Evolutionary conservation across 2,888 invertebrate genomes (phyloP).

Genomic region (Agrotis puta): DNA sequence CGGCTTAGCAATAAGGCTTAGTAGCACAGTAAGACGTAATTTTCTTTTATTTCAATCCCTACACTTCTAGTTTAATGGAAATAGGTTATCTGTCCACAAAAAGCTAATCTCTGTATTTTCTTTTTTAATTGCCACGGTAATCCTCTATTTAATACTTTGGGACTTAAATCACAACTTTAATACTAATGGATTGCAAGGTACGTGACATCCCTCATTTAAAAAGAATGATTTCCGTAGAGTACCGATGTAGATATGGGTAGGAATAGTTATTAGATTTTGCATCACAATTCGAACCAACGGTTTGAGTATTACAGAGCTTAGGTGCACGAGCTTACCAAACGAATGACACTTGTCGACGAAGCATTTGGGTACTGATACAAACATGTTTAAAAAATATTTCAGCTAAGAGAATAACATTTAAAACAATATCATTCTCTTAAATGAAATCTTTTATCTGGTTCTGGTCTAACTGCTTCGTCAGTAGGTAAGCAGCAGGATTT

Average conservation of each 20-base stretch:
- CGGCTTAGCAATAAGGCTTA: slow-evolving; percentile 23
- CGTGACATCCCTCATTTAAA: not conserved
- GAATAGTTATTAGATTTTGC: not conserved
- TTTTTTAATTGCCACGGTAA: not conserved
- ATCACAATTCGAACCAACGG: not conserved
- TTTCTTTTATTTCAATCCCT: not conserved
- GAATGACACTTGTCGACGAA: not conserved
- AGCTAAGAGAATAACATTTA: not conserved
- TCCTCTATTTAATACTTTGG: not conserved
- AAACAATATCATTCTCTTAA: too few relatives aligned
- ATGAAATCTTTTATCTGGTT: too few relatives aligned
- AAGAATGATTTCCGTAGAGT: not conserved
- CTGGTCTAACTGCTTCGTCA: too few relatives aligned
- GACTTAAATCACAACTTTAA: not conserved
- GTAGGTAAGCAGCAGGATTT: too few relatives aligned
- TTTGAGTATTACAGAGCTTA: not conserved
- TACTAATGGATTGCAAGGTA: not conserved
- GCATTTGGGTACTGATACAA: not conserved
- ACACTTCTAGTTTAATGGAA: slow-evolving; percentile 11
- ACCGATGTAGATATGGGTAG: not conserved
- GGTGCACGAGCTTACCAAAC: not conserved
- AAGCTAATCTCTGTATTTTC: not conserved
- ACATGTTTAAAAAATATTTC: slow-evolving; percentile 1
- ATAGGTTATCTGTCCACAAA: not conserved
- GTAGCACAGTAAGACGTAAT: slow-evolving; percentile 11